Conservation (phyloP, 2,113 vertebrate genomes). For the Psammodynastes pulverulentus region DNA sequence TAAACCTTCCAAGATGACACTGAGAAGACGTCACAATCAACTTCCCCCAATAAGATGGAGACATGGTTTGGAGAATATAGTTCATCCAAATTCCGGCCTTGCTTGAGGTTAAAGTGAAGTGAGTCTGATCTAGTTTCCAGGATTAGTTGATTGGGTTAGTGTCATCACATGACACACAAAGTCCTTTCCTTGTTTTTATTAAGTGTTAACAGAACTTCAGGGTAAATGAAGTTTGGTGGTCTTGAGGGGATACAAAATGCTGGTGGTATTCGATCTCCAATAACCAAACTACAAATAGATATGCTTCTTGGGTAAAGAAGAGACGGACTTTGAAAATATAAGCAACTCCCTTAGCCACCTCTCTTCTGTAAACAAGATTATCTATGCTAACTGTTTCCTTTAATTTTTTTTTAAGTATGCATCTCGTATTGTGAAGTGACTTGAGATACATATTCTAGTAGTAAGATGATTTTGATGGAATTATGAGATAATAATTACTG, state of each 20-base stretch:
- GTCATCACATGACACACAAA: background rate
- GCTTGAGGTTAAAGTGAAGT: background rate
- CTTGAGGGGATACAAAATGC: background rate
- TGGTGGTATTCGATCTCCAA: background rate
- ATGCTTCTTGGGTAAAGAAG: background rate
- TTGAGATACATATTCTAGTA: background rate
- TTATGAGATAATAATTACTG: background rate
- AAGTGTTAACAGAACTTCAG: background rate
- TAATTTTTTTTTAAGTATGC: background rate
- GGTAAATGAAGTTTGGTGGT: background rate
- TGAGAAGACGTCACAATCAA: background rate
- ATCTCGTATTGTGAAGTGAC: background rate
- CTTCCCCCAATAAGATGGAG: background rate
- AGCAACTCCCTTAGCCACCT: background rate
- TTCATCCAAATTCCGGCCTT: background rate
- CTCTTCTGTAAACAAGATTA: background rate
- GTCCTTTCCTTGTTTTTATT: background rate
- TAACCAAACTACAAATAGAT: background rate
- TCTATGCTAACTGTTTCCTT: background rate
- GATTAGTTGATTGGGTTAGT: background rate
- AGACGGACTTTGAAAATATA: background rate
- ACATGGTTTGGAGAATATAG: background rate
- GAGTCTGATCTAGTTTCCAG: background rate
- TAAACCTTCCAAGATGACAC: background rate
- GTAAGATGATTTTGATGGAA: background rate